Percentiles rank a stretch among this genome's conserved stretches.
Conservation (phyloP, 92 coral and sea anemone genomes). For the Parazoanthus atlanticus region DNA sequence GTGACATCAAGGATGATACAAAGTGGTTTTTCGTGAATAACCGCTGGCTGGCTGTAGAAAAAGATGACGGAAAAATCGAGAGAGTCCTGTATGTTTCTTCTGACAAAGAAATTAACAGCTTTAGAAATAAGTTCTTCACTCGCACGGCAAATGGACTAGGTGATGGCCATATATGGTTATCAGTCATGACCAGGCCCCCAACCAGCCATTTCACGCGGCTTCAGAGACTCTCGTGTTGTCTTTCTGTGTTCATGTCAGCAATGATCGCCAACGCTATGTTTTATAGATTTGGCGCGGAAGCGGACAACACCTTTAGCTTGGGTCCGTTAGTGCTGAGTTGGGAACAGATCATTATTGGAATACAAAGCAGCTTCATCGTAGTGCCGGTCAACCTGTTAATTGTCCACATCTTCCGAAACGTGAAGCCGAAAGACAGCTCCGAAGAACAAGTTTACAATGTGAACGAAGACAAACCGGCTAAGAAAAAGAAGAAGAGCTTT, state of each 20-base stretch:
- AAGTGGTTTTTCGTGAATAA: slow-evolving; percentile 85
- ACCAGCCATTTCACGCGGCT: slow-evolving; percentile 94
- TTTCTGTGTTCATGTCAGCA: slow-evolving; percentile 83
- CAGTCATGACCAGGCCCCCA: slow-evolving; percentile 93
- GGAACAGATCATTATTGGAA: slow-evolving; percentile 83
- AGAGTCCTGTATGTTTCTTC: slow-evolving; percentile 77
- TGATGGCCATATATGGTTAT: slow-evolving; percentile 97
- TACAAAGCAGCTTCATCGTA: slow-evolving; percentile 86
- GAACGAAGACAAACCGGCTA: slow-evolving; percentile 29
- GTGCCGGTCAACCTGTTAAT: slow-evolving; percentile 87
- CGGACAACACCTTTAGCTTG: slow-evolving; percentile 71
- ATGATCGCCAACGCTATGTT: slow-evolving; percentile 98
- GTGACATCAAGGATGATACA: slow-evolving; percentile 72
- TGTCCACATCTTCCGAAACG: slow-evolving; percentile 83
- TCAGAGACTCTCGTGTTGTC: slow-evolving; percentile 93
- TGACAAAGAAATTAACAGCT: slow-evolving; percentile 75
- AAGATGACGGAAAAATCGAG: slow-evolving; percentile 86
- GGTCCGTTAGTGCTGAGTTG: slow-evolving; percentile 85
- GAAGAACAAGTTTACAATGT: slow-evolving; percentile 51
- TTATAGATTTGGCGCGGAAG: slow-evolving; percentile 84
- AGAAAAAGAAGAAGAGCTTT: slow-evolving; percentile 37
- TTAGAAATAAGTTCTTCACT: slow-evolving; percentile 83
- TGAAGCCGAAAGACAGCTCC: slow-evolving; percentile 57
- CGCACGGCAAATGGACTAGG: slow-evolving; percentile 83
- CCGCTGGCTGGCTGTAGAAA: slow-evolving; percentile 95